A percentile compares a stretch with the other conserved stretches of the same genome.
These are phyloP conservation scores for Nipponia nippon DNA, from an alignment of 2,113 vertebrate genomes.

Conservation along the genomic window DNA sequence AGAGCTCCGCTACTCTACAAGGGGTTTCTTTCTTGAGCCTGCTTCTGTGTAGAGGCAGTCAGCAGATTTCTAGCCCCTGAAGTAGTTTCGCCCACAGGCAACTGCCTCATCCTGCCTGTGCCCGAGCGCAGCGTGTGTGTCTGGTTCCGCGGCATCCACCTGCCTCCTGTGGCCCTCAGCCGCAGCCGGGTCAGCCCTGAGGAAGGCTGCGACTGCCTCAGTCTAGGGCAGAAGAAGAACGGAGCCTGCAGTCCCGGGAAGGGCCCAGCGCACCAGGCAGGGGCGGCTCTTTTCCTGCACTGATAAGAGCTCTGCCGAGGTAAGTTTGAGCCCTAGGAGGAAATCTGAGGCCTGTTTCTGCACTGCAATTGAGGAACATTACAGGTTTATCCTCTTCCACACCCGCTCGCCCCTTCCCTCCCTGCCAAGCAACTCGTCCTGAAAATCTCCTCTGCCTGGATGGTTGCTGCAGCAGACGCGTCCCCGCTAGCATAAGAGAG, in stretches of 20 bases:
- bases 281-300: background rate
- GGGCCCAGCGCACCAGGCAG: background rate
- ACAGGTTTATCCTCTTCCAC: constrained; percentile 2
- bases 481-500: background rate
- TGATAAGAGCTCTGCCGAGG: background rate
- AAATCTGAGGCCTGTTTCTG: background rate
- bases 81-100: background rate
- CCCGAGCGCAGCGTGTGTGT: fast-evolving
- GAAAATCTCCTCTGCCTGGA: constrained; percentile 6
- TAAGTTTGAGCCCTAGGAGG: background rate
- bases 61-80: background rate
- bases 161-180: background rate
- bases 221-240: background rate
- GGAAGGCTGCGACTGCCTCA: background rate
- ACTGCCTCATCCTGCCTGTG: background rate
- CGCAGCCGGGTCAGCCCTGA: background rate
- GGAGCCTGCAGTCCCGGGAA: background rate
- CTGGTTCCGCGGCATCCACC: background rate
- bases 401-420: background rate
- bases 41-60: background rate
- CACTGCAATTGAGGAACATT: background rate
- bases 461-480: background rate
- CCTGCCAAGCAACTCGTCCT: background rate
- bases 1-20: background rate
- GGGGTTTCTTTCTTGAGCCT: background rate